Evolutionary conservation across 2,888 invertebrate genomes (phyloP), one percentile per base, ranked within the genome.

Genomic region (Hirtodrosophila histrioides): DNA sequence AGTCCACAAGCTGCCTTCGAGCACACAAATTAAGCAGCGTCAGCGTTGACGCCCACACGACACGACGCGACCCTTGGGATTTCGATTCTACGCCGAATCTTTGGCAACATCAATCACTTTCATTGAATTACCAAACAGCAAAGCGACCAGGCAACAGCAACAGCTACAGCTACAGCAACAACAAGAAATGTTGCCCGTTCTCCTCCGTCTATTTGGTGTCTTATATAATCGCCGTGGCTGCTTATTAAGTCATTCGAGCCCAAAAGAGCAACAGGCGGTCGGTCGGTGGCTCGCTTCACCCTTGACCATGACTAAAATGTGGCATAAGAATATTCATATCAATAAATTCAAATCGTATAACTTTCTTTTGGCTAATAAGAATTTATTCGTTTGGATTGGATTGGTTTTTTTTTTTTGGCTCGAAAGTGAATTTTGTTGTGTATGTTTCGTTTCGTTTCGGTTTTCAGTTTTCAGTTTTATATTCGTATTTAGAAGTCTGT

Each of bases 31-130:
- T 69, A 76, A 57, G 58, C 69, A 68, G 46, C 68, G 60, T 64
- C 63, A 60, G 44, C 66, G 29, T 69, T 65, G 53, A 71, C 73
- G 75, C 73, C 73, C 66, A 74, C 73, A 74, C 66, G 75, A 74
- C 73, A 62, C 66, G 75, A 73, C 73, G 58, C 75, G 75, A 66
- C 73, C 73, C 73, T 75, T 70, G 75, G 57, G 43, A 35, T 62
- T 56, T 50, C 6, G 53, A 60, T 58, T 77, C 80, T 50, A 58
- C 51, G 66, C 66, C 71, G 51, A 70, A 69, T 62, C 69, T 68
- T 68, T 76, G 68, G 57, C 76, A 74, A 86, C 86, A 86, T 88
- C 83, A 88, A 86, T 86, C 85, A 86, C 85, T 86, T 86, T 86
- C 88, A 83, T 85, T 85, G 83, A 80, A 86, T 83, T 70, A 66